Evolutionary conservation across 2,113 vertebrate genomes (phyloP).

Genomic region (Patagioenas fasciata): DNA sequence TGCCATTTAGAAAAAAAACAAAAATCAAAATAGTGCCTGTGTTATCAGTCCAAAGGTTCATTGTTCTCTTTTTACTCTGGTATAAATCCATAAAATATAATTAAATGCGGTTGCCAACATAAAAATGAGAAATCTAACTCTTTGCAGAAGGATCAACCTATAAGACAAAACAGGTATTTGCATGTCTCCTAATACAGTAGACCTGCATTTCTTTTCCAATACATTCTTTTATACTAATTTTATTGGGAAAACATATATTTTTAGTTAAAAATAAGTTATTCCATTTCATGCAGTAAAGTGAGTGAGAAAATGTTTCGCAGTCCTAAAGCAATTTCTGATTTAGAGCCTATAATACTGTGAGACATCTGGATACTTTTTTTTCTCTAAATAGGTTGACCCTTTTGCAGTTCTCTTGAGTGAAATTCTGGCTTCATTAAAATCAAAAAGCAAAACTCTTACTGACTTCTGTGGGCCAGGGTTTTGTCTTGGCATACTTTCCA

Average conservation of each 20-base stretch:
- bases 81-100: background rate
- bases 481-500: constrained; percentile 17
- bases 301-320: background rate
- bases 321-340: background rate
- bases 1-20: background rate
- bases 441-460: constrained; percentile 31
- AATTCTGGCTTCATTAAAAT: constrained; percentile 55
- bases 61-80: background rate
- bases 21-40: background rate
- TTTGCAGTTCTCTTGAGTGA: constrained; percentile 38
- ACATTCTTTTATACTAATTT: background rate
- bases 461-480: constrained; percentile 32
- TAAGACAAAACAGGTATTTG: background rate
- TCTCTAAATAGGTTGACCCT: constrained; percentile 16
- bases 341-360: background rate
- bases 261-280: background rate
- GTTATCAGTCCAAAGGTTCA: background rate
- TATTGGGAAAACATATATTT: background rate
- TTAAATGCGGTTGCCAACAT: background rate
- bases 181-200: background rate
- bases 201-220: background rate
- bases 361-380: constrained; percentile 27
- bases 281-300: background rate
- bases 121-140: background rate
- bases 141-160: background rate